Evolutionary conservation across 2,888 invertebrate species (phyloP).

Genomic region (Ypsolopha sequella): DNA sequence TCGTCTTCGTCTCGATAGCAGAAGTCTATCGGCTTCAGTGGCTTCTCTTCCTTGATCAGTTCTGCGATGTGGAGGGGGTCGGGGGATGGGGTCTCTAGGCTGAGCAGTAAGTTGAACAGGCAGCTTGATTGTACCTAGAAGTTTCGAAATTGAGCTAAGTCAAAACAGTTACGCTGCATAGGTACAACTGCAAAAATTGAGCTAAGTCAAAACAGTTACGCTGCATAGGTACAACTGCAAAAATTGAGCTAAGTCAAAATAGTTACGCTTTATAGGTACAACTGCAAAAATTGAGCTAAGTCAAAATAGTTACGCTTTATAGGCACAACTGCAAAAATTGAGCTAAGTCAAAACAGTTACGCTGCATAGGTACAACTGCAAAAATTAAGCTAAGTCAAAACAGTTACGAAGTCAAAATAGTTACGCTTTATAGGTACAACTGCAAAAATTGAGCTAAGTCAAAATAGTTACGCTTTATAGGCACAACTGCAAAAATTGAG

Average conservation of each 20-base stretch:
- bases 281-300: not conserved
- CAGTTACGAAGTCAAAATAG: too few species aligned
- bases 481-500: too few species aligned
- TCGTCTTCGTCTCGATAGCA: conserved; percentile 99
- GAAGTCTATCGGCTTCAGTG: conserved; percentile 95
- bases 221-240: too few species aligned
- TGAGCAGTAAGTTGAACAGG: conserved; percentile 90
- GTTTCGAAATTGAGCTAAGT: not conserved
- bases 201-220: not conserved
- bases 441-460: not conserved
- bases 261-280: too few species aligned
- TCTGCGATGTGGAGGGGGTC: conserved; percentile 95
- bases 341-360: not conserved
- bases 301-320: not conserved
- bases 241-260: not conserved
- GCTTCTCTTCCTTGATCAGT: conserved; percentile 91
- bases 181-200: too few species aligned
- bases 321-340: too few species aligned
- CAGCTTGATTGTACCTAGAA: conserved; percentile 88
- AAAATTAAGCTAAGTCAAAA: not conserved
- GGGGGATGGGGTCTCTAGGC: conserved; percentile 93
- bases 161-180: not conserved
- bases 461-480: not conserved
- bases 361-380: too few species aligned
- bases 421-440: too few species aligned